phyloP scores from a whole-genome alignment of 2,888 invertebrate species.

The Melinaea marsaeus region DNA sequence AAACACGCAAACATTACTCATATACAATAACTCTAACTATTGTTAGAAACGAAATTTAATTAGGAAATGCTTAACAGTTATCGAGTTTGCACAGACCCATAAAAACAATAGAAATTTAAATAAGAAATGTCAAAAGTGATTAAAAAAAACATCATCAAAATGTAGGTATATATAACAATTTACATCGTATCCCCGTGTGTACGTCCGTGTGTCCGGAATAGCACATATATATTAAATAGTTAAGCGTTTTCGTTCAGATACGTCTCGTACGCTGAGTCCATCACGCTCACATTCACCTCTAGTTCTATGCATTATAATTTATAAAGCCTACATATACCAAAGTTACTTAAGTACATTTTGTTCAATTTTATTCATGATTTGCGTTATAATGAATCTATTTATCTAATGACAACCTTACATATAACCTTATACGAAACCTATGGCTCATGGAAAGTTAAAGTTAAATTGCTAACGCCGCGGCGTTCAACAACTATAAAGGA shows the following conservation, averaged over 20 bases:
- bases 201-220: conserved; percentile 41
- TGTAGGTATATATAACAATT: conserved; percentile 52
- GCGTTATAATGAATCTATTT: conserved; percentile 58
- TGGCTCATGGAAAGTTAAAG: conserved; percentile 43
- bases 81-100: conserved; percentile 42
- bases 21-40: conserved; percentile 59
- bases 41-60: conserved; percentile 59
- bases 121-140: background rate
- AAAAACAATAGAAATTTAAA: conserved; percentile 39
- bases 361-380: conserved; percentile 65
- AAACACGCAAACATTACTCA: conserved; percentile 56
- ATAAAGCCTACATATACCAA: conserved; percentile 76
- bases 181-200: conserved; percentile 47
- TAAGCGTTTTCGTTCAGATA: conserved; percentile 70
- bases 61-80: conserved; percentile 39
- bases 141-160: background rate
- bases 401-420: conserved; percentile 72
- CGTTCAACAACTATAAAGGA: conserved; percentile 34
- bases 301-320: conserved; percentile 75
- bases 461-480: conserved; percentile 51
- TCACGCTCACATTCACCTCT: conserved; percentile 63
- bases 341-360: conserved; percentile 77
- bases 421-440: conserved; percentile 53
- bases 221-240: conserved; percentile 58
- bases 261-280: conserved; percentile 53